Base-by-base conservation (phyloP, 2,888 invertebrate genomes). In the Folsomia candida region DNA sequence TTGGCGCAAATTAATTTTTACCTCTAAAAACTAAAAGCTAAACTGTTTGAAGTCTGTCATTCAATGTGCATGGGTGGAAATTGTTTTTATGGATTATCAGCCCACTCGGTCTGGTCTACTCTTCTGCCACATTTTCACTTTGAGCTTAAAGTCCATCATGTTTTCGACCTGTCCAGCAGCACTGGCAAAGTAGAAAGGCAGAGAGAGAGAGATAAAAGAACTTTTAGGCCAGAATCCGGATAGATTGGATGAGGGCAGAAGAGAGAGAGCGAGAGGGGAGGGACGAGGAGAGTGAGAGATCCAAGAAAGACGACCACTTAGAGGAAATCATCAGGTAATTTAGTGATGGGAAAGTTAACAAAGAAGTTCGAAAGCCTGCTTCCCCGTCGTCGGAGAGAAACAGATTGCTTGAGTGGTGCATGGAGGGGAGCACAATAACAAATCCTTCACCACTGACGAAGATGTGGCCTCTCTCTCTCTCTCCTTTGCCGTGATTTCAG, bases 241-340 rank as follows among this genome's bases (percentile, higher is more conserved):
- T 37, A 37, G 37, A 37, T 37, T 37, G 37, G 14, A 4, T 37
- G 37, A 37, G 37, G 37, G 37, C 37, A 37, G 37, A 9, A 14
- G n/a, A 37, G 6, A 37, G 37, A 37, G 6, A 37, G 37, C 14
- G 6, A 37, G 14, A 37, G 37, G 37, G n/a, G n/a, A 57, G 24
- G 57, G 57, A 20, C 6, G 57, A 11, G 6, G 24, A n/a, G 4
- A 57, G 57, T 11, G 57, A 11, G 57, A n/a, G 57, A 57, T n/a
- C n/a, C n/a, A 20, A 22, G 57, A 57, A 51, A 29, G 60, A 60
- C n/a, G 51, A 22, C 64, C 51, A 64, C 64, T 64, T 64, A 64
- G 11, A 20, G 20, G 64, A 47, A 64, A 64, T 64, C 64, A 64
- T 37, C 37, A 64, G 29, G 51, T 64, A 64, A 64, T 64, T 64